phyloP scores from a whole-genome alignment of 35 echinoderm and acorn worm genomes.

The Diadema setosum region DNA sequence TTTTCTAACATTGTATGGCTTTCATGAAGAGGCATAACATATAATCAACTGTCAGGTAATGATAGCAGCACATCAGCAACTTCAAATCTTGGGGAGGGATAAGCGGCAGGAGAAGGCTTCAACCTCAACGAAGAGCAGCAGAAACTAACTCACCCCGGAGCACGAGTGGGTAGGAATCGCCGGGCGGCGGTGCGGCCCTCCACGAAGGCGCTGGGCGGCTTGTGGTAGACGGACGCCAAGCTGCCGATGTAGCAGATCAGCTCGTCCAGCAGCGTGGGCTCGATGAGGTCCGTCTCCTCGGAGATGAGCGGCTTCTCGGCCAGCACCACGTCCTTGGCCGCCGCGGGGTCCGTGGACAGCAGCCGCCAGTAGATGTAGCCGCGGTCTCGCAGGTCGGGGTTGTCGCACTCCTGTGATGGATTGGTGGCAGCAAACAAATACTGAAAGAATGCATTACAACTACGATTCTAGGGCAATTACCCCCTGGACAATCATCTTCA shows the following conservation, averaged over 20 bases:
- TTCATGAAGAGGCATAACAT: no score
- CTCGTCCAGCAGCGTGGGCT: constrained; percentile 95
- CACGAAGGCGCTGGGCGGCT: constrained; percentile 96
- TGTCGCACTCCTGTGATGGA: constrained; percentile 97
- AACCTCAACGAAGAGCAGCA: no score
- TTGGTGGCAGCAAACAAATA: background rate
- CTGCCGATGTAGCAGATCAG: constrained; percentile 99
- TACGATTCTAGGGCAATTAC: no score
- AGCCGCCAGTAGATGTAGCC: constrained; percentile 99
- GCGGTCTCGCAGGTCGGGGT: constrained; percentile 95
- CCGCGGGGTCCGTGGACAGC: constrained; percentile 93
- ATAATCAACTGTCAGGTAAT: no score
- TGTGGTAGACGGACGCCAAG: constrained; percentile 97
- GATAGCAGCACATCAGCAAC: no score
- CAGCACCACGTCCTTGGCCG: constrained; percentile 94
- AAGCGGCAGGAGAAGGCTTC: no score
- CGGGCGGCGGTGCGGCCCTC: constrained; percentile 74
- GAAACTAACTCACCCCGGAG: constrained; percentile 65
- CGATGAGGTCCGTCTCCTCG: constrained; percentile 98
- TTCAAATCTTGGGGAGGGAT: no score
- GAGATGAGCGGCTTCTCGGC: constrained; percentile 99
- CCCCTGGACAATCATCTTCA: no score
- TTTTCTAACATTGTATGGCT: no score
- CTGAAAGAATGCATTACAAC: background rate
- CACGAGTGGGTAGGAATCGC: constrained; percentile 64